Evolutionary conservation across 2,797 vertebrate genomes (phyloP).

Genomic region (Bradypodion pumilum): DNA sequence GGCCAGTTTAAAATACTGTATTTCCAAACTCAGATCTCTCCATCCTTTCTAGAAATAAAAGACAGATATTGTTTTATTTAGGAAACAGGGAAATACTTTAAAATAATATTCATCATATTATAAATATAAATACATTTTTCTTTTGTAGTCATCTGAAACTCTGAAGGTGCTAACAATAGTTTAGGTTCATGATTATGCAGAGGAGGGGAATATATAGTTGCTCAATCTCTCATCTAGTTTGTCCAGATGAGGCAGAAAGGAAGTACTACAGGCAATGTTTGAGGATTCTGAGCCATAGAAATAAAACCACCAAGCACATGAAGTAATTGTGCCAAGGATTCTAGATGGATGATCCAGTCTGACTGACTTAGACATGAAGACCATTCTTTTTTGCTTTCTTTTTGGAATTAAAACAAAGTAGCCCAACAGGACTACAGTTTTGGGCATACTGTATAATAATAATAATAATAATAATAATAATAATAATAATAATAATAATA

Average conservation of each 20-base stretch:
- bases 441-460: too few relatives aligned
- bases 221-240: neutral
- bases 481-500: too few relatives aligned
- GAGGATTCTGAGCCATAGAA: too few relatives aligned
- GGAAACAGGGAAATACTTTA: rapidly evolving
- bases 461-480: too few relatives aligned
- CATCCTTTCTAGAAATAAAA: neutral
- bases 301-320: too few relatives aligned
- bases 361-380: too few relatives aligned
- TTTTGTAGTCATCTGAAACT: neutral
- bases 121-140: neutral
- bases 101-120: slow-evolving; percentile 3
- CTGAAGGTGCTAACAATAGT: neutral
- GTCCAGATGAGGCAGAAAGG: neutral
- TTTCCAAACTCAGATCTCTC: too few relatives aligned
- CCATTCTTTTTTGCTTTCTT: neutral
- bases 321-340: too few relatives aligned
- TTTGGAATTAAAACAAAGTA: neutral
- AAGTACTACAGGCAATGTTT: neutral
- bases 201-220: too few relatives aligned
- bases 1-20: too few relatives aligned
- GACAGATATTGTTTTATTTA: neutral
- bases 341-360: too few relatives aligned
- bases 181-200: neutral
- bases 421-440: neutral